Evolutionary conservation across 2,888 invertebrate species (phyloP).

Genomic region (Mylabris sibirica): DNA sequence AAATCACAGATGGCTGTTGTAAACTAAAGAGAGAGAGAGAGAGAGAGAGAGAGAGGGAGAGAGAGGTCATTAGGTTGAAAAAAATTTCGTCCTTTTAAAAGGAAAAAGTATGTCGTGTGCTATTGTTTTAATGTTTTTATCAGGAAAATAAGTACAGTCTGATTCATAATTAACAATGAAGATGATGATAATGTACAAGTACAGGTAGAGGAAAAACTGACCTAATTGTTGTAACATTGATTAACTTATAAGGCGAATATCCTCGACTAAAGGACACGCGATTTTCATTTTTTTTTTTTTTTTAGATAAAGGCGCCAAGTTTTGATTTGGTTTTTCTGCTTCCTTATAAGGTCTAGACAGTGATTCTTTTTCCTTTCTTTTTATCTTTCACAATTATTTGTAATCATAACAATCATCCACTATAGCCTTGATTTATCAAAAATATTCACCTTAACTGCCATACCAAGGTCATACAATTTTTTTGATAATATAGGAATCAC

Average conservation of each 20-base stretch:
- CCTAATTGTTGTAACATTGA: not conserved
- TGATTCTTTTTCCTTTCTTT: not conserved
- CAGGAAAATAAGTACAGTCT: constrained; percentile 6
- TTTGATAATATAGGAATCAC: not conserved
- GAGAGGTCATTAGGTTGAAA: not conserved
- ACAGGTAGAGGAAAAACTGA: not conserved
- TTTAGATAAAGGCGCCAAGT: not conserved
- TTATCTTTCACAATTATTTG: not conserved
- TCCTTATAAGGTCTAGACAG: not conserved
- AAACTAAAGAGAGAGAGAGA: no score
- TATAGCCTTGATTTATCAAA: not conserved
- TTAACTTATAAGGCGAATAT: not conserved
- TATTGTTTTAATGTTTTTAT: not conserved
- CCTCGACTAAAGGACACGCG: constrained; percentile 1
- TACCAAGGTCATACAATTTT: not conserved
- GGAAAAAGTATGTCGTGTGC: constrained; percentile 9
- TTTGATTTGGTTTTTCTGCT: not conserved
- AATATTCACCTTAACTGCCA: not conserved
- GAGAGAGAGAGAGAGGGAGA: no score
- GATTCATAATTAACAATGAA: not conserved
- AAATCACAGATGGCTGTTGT: not conserved
- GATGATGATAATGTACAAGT: not conserved
- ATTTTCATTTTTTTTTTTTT: not conserved
- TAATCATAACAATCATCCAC: no score
- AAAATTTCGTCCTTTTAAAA: not conserved